These are phyloP conservation scores for Triplophysa bombifrons DNA, from an alignment of 2,797 vertebrate genomes.

Conservation along the genomic window DNA sequence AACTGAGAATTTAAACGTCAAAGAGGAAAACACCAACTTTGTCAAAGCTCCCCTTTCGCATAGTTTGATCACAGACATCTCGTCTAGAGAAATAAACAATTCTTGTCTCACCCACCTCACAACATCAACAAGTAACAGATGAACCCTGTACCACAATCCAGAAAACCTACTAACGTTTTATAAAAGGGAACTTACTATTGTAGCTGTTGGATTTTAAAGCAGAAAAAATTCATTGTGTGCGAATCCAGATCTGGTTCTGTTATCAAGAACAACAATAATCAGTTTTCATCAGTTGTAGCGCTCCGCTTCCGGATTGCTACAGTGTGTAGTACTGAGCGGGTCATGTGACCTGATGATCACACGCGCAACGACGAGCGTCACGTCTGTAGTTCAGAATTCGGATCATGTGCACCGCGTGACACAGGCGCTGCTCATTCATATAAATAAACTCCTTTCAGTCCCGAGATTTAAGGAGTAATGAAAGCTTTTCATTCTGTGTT, in stretches of 20 bases:
- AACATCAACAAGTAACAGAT: background rate
- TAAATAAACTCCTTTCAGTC: slow-evolving; percentile 13
- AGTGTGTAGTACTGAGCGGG: background rate
- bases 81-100: too few relatives aligned
- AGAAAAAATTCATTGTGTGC: slow-evolving; percentile 2
- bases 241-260: background rate
- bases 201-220: background rate
- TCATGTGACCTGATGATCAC: slow-evolving; percentile 31
- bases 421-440: slow-evolving; percentile 2
- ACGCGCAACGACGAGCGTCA: slow-evolving; percentile 8
- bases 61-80: background rate
- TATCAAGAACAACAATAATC: background rate
- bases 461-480: too few relatives aligned
- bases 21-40: too few relatives aligned
- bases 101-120: background rate
- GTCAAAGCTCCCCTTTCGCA: too few relatives aligned
- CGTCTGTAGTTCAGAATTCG: slow-evolving; percentile 28
- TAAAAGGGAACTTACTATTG: slow-evolving; percentile 3
- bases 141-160: background rate
- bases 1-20: too few relatives aligned
- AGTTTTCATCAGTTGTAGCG: background rate
- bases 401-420: slow-evolving; percentile 54
- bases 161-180: background rate
- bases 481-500: background rate
- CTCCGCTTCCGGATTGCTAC: slow-evolving; percentile 28